These are phyloP conservation scores for Lottia scabra DNA, from an alignment of 2,888 invertebrate species.

Conservation along the genomic window DNA sequence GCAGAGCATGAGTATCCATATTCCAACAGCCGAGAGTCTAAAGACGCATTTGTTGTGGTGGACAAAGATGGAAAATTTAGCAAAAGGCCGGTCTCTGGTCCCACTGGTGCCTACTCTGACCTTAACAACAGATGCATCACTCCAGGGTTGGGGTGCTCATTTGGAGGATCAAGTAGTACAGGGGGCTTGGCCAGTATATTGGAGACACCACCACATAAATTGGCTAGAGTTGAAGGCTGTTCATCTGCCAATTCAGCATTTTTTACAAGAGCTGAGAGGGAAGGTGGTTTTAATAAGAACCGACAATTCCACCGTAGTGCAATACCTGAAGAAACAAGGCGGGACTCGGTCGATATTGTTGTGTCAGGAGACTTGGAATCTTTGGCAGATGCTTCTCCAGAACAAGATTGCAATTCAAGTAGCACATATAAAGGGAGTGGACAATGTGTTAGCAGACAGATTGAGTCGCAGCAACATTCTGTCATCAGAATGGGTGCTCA, in stretches of 20 bases:
- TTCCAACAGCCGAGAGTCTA: background rate
- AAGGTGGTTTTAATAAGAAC: slow-evolving; percentile 8
- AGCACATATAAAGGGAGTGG: slow-evolving; percentile 25
- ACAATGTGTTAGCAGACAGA: slow-evolving; percentile 28
- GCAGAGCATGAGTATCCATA: background rate
- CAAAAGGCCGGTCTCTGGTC: background rate
- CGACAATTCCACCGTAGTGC: slow-evolving; percentile 14
- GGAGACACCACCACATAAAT: slow-evolving; percentile 5
- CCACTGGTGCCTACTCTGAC: background rate
- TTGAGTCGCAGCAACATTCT: slow-evolving; percentile 18
- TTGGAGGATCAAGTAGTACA: slow-evolving; percentile 9
- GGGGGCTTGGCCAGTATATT: slow-evolving; percentile 6
- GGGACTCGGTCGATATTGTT: background rate
- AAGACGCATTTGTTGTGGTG: background rate
- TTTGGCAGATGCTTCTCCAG: slow-evolving; percentile 20
- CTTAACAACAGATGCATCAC: slow-evolving; percentile 13
- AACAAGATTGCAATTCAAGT: slow-evolving; percentile 29
- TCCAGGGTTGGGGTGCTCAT: slow-evolving; percentile 9
- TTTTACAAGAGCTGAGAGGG: background rate
- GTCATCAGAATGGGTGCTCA: slow-evolving; percentile 30
- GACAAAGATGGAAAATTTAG: background rate
- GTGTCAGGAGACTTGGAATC: background rate
- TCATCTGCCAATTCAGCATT: slow-evolving; percentile 1
- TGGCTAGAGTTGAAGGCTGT: slow-evolving; percentile 14
- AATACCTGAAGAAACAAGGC: slow-evolving; percentile 3